Evolutionary conservation across 2,888 invertebrate genomes (phyloP).

Genomic region (Metellina segmentata): DNA sequence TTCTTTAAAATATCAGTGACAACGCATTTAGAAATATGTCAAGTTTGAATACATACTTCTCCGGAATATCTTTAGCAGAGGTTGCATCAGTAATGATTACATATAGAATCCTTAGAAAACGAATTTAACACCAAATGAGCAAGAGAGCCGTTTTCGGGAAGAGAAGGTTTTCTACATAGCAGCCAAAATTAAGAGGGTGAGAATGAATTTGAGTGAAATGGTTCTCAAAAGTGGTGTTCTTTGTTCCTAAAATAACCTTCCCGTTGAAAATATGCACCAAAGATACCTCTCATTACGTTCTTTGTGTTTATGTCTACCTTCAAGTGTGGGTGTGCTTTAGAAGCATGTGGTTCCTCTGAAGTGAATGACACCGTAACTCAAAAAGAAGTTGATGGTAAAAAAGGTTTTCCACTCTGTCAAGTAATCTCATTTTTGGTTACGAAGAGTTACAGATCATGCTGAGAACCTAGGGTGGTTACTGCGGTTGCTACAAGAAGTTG

Average conservation of each 20-base stretch:
- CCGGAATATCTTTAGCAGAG: no score
- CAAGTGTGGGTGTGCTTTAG: slow-evolving; percentile 15
- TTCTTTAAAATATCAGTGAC: no score
- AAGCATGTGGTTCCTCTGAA: slow-evolving; percentile 12
- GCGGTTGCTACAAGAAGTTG: background rate
- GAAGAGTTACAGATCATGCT: no score
- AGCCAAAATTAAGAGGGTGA: background rate
- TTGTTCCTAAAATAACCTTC: slow-evolving; percentile 36
- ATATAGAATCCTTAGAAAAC: no score
- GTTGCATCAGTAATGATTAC: no score
- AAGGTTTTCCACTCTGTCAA: background rate
- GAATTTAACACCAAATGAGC: no score
- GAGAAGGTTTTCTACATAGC: background rate
- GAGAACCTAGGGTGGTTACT: no score
- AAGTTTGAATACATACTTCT: no score
- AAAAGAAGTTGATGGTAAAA: background rate
- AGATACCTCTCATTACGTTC: slow-evolving; percentile 45
- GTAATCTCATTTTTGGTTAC: background rate
- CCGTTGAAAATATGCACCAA: slow-evolving; percentile 31
- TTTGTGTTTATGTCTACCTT: slow-evolving; percentile 57
- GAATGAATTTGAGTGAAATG: slow-evolving; percentile 23
- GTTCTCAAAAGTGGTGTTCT: background rate
- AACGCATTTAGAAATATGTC: no score
- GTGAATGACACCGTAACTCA: slow-evolving; percentile 54
- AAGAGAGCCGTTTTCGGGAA: no score